Evolutionary conservation across 1,140 invertebrate species (phyloP).

Genomic region (Drepana arcuata): DNA sequence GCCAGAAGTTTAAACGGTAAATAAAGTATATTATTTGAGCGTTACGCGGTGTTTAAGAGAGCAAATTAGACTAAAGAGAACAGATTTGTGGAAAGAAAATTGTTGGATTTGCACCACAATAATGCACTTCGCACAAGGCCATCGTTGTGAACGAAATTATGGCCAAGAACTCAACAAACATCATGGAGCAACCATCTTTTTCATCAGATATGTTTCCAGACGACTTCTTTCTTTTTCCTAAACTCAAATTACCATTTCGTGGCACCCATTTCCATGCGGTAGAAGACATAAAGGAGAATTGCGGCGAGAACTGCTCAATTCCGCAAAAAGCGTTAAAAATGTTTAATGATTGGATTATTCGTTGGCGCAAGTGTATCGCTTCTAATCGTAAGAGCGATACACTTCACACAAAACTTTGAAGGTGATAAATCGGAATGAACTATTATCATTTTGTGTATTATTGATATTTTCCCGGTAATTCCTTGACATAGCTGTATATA

Average conservation of each 20-base stretch:
- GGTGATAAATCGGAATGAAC: too few species aligned
- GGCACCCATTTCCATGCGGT: too few species aligned
- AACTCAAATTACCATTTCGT: constrained; percentile 7
- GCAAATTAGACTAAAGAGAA: too few species aligned
- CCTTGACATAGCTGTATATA: too few species aligned
- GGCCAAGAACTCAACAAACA: constrained; percentile 9
- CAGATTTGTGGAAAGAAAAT: constrained; percentile 10
- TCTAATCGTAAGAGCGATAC: too few species aligned
- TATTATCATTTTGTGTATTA: too few species aligned
- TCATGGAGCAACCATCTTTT: constrained; percentile 5
- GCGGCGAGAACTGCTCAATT: constrained; percentile 1
- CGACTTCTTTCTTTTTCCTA: constrained; percentile 9
- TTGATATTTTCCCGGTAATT: too few species aligned
- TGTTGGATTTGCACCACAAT: constrained; percentile 13
- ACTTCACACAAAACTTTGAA: too few species aligned
- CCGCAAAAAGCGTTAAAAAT: constrained; percentile 1
- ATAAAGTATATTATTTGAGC: constrained; percentile 24
- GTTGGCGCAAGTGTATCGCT: constrained; percentile 6
- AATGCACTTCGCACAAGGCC: constrained; percentile 13
- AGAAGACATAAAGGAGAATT: constrained; percentile 7
- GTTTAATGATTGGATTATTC: constrained; percentile 6
- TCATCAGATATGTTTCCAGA: too few species aligned
- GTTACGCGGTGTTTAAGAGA: constrained; percentile 17
- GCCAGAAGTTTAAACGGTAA: constrained; percentile 11
- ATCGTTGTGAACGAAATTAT: constrained; percentile 10